These are phyloP conservation scores for Regulus satrapa DNA, from an alignment of 2,113 vertebrate species.

Conservation along the genomic window DNA sequence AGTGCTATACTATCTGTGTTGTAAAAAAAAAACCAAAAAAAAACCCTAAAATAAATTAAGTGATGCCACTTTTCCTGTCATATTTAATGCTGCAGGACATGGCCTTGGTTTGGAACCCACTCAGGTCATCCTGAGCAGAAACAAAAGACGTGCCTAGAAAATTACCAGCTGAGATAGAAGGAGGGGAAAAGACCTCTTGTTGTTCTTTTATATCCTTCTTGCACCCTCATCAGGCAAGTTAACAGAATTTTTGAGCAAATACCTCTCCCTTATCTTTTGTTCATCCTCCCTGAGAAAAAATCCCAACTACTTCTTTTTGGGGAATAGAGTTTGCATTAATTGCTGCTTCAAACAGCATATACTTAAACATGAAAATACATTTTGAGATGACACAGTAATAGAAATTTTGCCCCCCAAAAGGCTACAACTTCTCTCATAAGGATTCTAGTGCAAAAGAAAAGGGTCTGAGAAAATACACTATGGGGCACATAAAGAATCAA, in stretches of 20 bases:
- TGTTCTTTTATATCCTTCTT: neutral
- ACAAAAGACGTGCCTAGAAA: neutral
- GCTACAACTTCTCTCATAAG: constrained; percentile 16
- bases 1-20: neutral
- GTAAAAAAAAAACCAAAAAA: neutral
- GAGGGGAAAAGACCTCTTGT: neutral
- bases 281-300: neutral
- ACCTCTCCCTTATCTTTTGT: neutral
- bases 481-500: constrained; percentile 16
- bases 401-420: constrained; percentile 32
- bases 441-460: constrained; percentile 24
- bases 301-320: neutral
- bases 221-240: neutral
- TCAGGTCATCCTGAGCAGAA: neutral
- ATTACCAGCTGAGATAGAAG: neutral
- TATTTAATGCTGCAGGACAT: neutral
- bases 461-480: constrained; percentile 22
- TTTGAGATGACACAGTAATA: constrained; percentile 6
- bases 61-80: neutral
- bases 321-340: constrained; percentile 45
- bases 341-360: constrained; percentile 53
- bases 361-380: constrained; percentile 45
- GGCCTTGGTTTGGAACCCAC: neutral
- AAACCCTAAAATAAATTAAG: neutral
- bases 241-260: neutral